Conservation (phyloP, 2,797 vertebrate genomes). For the Crypturellus tataupa region DNA sequence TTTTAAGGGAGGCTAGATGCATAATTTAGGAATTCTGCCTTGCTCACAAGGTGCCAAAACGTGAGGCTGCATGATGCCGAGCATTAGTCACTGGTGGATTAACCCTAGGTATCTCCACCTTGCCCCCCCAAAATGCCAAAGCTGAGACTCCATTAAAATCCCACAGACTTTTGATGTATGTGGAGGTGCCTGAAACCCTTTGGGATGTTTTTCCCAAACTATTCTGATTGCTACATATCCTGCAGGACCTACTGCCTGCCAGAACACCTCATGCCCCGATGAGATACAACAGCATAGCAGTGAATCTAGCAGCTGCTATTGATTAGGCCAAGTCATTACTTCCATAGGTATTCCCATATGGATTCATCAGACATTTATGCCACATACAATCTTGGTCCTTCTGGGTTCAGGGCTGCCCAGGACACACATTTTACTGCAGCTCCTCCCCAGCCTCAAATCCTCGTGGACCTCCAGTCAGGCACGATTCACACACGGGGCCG, state of each 20-base stretch:
- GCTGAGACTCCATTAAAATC: not conserved
- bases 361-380: conserved; percentile 45
- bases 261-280: conserved; percentile 18
- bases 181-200: not conserved
- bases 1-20: conserved; percentile 22
- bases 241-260: not conserved
- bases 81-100: not conserved
- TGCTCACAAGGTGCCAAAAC: not conserved
- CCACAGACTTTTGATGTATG: not conserved
- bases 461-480: not conserved
- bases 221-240: not conserved
- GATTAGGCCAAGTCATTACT: conserved; percentile 64
- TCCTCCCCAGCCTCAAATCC: conserved; percentile 38
- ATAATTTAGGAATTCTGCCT: conserved; percentile 37
- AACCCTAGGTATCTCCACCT: not conserved
- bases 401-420: conserved; percentile 23
- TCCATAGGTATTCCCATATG: conserved; percentile 25
- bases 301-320: conserved; percentile 59
- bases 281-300: conserved; percentile 41
- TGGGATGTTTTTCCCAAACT: not conserved
- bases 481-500: not conserved
- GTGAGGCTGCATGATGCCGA: not conserved
- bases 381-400: conserved; percentile 57
- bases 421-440: conserved; percentile 38
- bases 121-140: not conserved